Conservation (phyloP, 2,888 invertebrate species). For the Saturnia japonica region DNA sequence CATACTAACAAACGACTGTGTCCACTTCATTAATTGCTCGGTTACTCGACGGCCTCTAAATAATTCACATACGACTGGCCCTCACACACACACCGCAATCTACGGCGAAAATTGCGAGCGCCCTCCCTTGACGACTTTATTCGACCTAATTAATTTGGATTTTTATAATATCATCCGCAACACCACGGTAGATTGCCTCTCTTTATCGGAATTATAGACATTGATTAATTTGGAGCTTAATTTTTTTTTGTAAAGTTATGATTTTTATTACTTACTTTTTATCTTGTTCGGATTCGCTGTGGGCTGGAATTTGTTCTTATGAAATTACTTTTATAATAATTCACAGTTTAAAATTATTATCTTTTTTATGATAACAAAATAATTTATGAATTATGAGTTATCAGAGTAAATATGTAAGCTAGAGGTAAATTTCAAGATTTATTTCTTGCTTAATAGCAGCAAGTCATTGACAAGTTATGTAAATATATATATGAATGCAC, state of each 20-base stretch:
- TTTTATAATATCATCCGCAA: constrained; percentile 46
- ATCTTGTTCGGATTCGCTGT: constrained; percentile 30
- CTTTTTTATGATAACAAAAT: constrained; percentile 16
- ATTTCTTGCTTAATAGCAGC: background rate
- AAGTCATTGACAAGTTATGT: background rate
- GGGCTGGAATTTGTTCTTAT: constrained; percentile 21
- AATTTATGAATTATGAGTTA: background rate
- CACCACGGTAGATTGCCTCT: constrained; percentile 32
- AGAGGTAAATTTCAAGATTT: constrained; percentile 30
- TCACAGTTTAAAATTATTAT: constrained; percentile 10
- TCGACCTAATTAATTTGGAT: constrained; percentile 56
- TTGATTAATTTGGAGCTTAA: constrained; percentile 37
- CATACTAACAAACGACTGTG: constrained; percentile 76
- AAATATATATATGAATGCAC: background rate
- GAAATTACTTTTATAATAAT: constrained; percentile 15
- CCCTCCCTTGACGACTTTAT: constrained; percentile 56
- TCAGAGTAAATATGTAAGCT: background rate
- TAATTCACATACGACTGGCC: constrained; percentile 72
- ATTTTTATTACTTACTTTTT: constrained; percentile 33
- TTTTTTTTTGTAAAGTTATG: constrained; percentile 37
- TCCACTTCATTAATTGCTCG: constrained; percentile 78
- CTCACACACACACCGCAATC: constrained; percentile 58
- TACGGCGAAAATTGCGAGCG: constrained; percentile 56
- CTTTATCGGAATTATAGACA: constrained; percentile 38
- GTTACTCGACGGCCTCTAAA: constrained; percentile 71